Percentiles rank a stretch among this genome's conserved stretches.
These are phyloP conservation scores for Cheumatopsyche charites DNA, from an alignment of 1,140 invertebrate genomes.

Conservation along the genomic window DNA sequence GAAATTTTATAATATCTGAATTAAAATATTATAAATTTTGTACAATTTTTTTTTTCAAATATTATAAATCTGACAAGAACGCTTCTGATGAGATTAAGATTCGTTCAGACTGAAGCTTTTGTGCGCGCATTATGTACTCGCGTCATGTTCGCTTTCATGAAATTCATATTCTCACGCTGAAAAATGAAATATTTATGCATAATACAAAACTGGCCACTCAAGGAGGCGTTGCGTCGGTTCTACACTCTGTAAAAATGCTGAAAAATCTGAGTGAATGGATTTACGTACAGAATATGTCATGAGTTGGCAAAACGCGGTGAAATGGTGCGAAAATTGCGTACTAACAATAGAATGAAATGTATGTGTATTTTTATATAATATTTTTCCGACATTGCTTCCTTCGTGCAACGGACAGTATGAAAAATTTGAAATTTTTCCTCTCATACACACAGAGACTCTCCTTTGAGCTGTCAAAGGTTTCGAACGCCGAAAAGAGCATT, in stretches of 20 bases:
- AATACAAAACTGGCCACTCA: background rate
- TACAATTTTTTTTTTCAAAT: background rate
- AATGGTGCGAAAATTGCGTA: slow-evolving; percentile 16
- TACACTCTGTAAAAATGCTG: background rate
- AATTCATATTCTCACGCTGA: background rate
- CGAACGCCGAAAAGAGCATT: too few species aligned
- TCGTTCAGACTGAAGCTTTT: too few species aligned
- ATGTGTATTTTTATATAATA: background rate
- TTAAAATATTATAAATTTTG: background rate
- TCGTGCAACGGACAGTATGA: background rate
- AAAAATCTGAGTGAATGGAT: background rate
- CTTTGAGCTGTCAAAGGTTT: slow-evolving; percentile 15
- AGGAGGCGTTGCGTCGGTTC: background rate
- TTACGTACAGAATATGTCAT: slow-evolving; percentile 7
- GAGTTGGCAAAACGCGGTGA: slow-evolving; percentile 9
- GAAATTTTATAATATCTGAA: background rate
- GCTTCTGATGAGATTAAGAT: too few species aligned
- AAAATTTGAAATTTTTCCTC: slow-evolving; percentile 11
- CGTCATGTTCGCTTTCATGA: background rate
- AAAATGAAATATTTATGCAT: background rate
- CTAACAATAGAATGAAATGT: background rate
- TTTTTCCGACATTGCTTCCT: background rate
- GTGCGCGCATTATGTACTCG: too few species aligned
- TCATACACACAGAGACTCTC: background rate
- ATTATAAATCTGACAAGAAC: too few species aligned